These are phyloP conservation scores for Meteorus cinctellus DNA, from an alignment of 2,888 invertebrate genomes.

Conservation along the genomic window DNA sequence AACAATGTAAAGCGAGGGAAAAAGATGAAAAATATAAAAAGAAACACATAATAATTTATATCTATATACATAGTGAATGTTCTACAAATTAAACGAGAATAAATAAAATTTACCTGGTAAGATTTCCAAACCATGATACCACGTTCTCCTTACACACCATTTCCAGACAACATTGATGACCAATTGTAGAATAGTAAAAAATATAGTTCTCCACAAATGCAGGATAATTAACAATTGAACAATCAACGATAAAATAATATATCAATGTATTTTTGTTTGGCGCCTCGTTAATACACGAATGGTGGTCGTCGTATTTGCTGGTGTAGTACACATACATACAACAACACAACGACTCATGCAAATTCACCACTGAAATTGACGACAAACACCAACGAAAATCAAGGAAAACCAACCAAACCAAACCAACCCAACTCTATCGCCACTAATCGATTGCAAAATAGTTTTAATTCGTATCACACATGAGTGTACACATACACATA, in stretches of 20 bases:
- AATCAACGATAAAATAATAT: too few species aligned
- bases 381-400: not conserved
- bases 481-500: not conserved
- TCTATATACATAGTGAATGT: not conserved
- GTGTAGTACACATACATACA: not conserved
- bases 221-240: not conserved
- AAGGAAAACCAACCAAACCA: not conserved
- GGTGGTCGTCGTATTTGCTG: not conserved
- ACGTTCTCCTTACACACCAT: conserved; percentile 98
- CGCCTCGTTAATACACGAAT: conserved; percentile 8
- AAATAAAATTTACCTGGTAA: conserved; percentile 67
- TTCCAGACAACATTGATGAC: conserved; percentile 83
- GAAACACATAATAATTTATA: not conserved
- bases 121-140: conserved; percentile 97
- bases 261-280: conserved; percentile 1
- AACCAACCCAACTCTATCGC: not conserved
- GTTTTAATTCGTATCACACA: conserved; percentile 16
- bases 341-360: not conserved
- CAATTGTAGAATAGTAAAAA: conserved; percentile 65
- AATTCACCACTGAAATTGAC: too few species aligned
- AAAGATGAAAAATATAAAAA: not conserved
- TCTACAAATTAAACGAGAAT: not conserved
- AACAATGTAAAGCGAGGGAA: too few species aligned
- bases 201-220: conserved; percentile 63
- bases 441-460: conserved; percentile 28